These are phyloP conservation scores for Neodiprion fabricii DNA, from an alignment of 1,140 invertebrate species.

Conservation along the genomic window DNA sequence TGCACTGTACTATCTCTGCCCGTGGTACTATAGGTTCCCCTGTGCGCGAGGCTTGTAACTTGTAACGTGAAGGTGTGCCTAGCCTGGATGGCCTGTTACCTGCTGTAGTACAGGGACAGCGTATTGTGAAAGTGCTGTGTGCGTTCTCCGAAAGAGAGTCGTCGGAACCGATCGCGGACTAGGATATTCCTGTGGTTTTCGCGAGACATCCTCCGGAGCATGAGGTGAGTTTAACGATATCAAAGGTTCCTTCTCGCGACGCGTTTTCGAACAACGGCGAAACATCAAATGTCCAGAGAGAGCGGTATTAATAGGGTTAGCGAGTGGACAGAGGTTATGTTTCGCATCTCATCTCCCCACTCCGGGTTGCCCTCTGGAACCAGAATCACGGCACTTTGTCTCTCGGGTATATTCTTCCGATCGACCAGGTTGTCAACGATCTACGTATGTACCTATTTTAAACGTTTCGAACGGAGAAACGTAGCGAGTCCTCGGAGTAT, in stretches of 20 bases:
- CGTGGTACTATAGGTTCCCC: conserved; percentile 37
- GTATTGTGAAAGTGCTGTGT: conserved; percentile 40
- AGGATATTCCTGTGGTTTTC: background rate
- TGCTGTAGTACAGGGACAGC: conserved; percentile 34
- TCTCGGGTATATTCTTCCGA: background rate
- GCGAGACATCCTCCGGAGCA: conserved; percentile 3
- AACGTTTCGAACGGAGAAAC: too few species aligned
- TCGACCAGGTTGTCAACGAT: too few species aligned
- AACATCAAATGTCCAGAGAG: background rate
- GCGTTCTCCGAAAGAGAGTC: conserved; percentile 23
- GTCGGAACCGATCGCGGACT: background rate
- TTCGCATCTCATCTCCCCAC: background rate
- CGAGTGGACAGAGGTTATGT: conserved; percentile 9
- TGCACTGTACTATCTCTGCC: conserved; percentile 48
- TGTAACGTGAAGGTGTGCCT: conserved; percentile 48
- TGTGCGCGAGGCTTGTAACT: conserved; percentile 44
- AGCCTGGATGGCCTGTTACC: conserved; percentile 39
- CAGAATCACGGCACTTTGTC: background rate
- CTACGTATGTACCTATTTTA: too few species aligned
- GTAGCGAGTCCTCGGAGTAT: too few species aligned
- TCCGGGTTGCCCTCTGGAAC: background rate
- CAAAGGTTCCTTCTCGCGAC: conserved; percentile 15
- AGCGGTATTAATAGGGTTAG: background rate
- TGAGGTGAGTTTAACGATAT: background rate
- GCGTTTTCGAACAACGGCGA: background rate